Evolutionary conservation across 2,888 invertebrate genomes (phyloP), one percentile per base, ranked within the genome.

Genomic region (Cryptosula pallasiana): DNA sequence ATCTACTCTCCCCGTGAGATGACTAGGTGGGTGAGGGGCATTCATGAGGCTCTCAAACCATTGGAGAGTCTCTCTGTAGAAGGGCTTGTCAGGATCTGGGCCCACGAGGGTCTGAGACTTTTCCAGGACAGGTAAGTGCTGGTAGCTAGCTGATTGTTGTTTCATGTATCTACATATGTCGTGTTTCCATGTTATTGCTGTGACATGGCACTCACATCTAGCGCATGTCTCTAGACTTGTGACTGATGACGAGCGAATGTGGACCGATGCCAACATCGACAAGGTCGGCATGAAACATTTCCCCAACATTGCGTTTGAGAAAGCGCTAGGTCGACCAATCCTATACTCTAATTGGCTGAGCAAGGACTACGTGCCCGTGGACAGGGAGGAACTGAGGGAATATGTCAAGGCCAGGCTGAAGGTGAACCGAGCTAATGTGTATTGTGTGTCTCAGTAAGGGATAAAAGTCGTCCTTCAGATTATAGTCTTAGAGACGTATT

Each of bases 21-120:
- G 95, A 99, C 99, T 0, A 88, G 99, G 81, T 99, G 99, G 99
- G 98, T 99, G 72, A 89, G 99, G 75, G 99, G 99, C 76, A 99
- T 99, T 78, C 97, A 96, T 84, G 99, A 99, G 87, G 99, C 99
- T 13, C 93, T 99, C 75, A 80, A 96, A 75, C 98, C 98, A 0
- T 86, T 99, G 69, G 99, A 99, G 82, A 91, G 90, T 75, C 87
- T 99, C 16, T 88, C 91, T 0, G 92, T 96, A 0, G 97, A 98
- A 86, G 98, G 96, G 3, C 87, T 99, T 72, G 96, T 99, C 0
- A 89, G 99, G n/a, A 88, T 99, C 29, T 99, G 98, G 98, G 98
- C 98, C 0, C 99, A 99, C 84, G 99, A 99, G 87, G 99, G 96
- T 0, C 88, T 99, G 2, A 90, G 99, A 69, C 89, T 99, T 35